phyloP scores from a whole-genome alignment of 23 tunicate species.

The Corella eumyota region DNA sequence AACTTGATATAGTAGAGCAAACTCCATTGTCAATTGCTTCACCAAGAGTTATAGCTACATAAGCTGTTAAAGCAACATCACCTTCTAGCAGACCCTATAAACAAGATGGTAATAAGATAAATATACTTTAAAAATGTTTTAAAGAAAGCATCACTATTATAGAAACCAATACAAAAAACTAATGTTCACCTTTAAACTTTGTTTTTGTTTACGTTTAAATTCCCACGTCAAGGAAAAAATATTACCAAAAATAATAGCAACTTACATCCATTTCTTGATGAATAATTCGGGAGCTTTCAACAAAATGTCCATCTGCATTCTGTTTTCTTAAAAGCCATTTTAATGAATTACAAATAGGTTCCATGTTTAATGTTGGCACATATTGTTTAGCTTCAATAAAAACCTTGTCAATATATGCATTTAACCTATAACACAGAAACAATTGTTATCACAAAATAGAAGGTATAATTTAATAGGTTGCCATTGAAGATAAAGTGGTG shows the following conservation, averaged over 20 bases:
- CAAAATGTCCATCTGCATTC: conserved; percentile 41
- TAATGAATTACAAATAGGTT: conserved; percentile 51
- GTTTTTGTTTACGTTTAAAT: conserved; percentile 27
- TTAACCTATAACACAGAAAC: too few species aligned
- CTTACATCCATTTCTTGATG: conserved; percentile 79
- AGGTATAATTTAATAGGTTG: too few species aligned
- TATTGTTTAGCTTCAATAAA: conserved; percentile 40
- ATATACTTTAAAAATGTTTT: too few species aligned
- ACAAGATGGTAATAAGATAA: too few species aligned
- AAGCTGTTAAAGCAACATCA: conserved; percentile 32
- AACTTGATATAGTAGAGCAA: too few species aligned
- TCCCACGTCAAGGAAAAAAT: conserved; percentile 41
- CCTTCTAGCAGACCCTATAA: conserved; percentile 70
- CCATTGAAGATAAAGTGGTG: too few species aligned
- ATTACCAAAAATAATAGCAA: conserved; percentile 40
- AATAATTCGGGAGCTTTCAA: conserved; percentile 11
- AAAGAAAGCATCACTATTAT: too few species aligned
- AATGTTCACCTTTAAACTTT: conserved; percentile 29
- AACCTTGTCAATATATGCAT: conserved; percentile 60
- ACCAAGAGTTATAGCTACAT: conserved; percentile 36
- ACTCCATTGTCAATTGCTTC: too few species aligned
- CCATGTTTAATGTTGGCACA: conserved; percentile 37
- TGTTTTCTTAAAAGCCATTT: conserved; percentile 42
- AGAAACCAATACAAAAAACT: conserved; percentile 31
- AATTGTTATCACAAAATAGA: too few species aligned